A percentile compares a stretch with the other conserved stretches of the same genome.
phyloP scores from a whole-genome alignment of 2,113 vertebrate genomes.

The Podarcis muralis region DNA sequence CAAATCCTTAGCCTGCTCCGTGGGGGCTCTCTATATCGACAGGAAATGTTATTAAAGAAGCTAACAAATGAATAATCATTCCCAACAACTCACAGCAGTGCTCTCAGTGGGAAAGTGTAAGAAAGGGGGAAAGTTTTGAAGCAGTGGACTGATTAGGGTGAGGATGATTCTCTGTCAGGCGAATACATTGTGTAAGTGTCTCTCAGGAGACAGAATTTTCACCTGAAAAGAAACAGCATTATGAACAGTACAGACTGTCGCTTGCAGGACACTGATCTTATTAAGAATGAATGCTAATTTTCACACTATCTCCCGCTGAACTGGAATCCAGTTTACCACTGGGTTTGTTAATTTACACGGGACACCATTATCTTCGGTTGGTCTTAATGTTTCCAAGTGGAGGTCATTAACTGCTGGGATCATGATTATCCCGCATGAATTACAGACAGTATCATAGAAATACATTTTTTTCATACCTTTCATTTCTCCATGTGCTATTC shows the following conservation, averaged over 20 bases:
- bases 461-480: slow-evolving; percentile 71
- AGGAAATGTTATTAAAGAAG: slow-evolving; percentile 93
- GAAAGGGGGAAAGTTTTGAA: slow-evolving; percentile 87
- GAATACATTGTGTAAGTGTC: slow-evolving; percentile 82
- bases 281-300: slow-evolving; percentile 98
- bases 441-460: slow-evolving; percentile 78
- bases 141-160: slow-evolving; percentile 88
- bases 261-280: slow-evolving; percentile 87
- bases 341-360: slow-evolving; percentile 98
- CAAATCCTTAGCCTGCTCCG: slow-evolving; percentile 79
- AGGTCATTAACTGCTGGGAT: slow-evolving; percentile 86
- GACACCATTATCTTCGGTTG: slow-evolving; percentile 89
- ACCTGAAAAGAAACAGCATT: slow-evolving; percentile 86
- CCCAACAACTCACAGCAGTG: slow-evolving; percentile 86
- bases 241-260: slow-evolving; percentile 79
- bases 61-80: slow-evolving; percentile 91
- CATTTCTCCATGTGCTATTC: slow-evolving; percentile 64
- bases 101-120: slow-evolving; percentile 85
- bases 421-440: slow-evolving; percentile 80
- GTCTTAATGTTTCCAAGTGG: slow-evolving; percentile 84
- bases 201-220: slow-evolving; percentile 91
- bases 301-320: slow-evolving; percentile 91
- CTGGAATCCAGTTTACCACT: slow-evolving; percentile 95
- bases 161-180: slow-evolving; percentile 87
- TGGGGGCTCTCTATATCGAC: slow-evolving; percentile 82